Percentiles rank a stretch among this genome's conserved stretches.
These are phyloP conservation scores for Poicephalus gulielmi DNA, from an alignment of 2,113 vertebrate genomes.

Conservation along the genomic window DNA sequence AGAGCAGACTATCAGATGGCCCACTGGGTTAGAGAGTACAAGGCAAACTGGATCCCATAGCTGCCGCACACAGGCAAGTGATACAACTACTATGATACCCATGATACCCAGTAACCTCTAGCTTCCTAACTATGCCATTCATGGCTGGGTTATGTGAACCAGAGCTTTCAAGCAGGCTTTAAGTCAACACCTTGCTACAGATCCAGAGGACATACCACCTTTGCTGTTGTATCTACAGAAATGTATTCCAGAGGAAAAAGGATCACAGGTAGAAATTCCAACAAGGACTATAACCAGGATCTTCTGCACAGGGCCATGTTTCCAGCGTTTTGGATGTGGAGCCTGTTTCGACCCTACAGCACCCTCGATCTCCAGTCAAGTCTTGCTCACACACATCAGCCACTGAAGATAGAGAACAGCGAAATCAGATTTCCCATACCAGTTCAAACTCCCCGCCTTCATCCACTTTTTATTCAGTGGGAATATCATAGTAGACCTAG, in stretches of 20 bases:
- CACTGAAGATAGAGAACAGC: neutral
- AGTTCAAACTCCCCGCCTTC: neutral
- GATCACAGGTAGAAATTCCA: neutral
- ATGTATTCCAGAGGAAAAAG: neutral
- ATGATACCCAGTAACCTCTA: neutral
- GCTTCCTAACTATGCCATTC: neutral
- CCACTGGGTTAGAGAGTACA: neutral
- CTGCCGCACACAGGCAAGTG: neutral
- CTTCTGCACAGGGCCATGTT: accelerated
- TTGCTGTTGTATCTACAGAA: neutral
- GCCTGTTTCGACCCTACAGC: neutral
- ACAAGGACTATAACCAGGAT: neutral
- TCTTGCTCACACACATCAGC: neutral
- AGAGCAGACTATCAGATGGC: neutral
- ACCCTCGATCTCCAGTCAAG: neutral
- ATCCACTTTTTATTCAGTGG: neutral
- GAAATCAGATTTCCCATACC: neutral
- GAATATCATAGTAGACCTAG: neutral
- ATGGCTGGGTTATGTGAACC: neutral
- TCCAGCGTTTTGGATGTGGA: neutral
- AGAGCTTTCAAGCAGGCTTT: neutral
- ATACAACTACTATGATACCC: neutral
- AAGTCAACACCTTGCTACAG: neutral
- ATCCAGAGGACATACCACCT: neutral
- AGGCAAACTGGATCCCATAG: neutral